These are phyloP conservation scores for Frankliniella fusca DNA, from an alignment of 2,888 invertebrate genomes.

Conservation along the genomic window DNA sequence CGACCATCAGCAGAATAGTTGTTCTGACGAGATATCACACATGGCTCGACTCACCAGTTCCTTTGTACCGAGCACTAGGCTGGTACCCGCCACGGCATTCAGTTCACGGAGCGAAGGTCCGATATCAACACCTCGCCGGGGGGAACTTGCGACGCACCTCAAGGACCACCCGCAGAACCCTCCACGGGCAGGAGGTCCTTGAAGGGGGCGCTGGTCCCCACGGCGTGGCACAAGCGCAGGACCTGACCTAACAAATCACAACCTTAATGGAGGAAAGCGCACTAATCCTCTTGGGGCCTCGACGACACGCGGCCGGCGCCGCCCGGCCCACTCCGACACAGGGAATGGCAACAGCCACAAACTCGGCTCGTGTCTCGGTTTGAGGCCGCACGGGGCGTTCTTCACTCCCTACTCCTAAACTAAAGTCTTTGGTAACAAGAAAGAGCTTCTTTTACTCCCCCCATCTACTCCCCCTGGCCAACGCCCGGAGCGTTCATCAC, in stretches of 20 bases:
- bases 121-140: conserved; percentile 10
- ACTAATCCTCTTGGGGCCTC: neutral
- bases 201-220: neutral
- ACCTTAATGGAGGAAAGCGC: conserved; percentile 29
- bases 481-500: neutral
- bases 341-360: too few relatives aligned
- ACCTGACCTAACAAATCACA: conserved; percentile 27
- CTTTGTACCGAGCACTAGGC: too few relatives aligned
- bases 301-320: neutral
- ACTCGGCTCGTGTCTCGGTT: neutral
- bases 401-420: neutral
- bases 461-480: neutral
- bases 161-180: too few relatives aligned
- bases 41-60: too few relatives aligned
- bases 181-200: neutral
- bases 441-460: conserved; percentile 32
- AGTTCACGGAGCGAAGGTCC: neutral
- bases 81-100: neutral
- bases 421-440: conserved; percentile 38
- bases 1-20: too few relatives aligned
- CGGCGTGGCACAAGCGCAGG: conserved; percentile 5
- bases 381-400: neutral
- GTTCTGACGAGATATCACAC: too few relatives aligned
- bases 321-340: neutral
- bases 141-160: neutral